Conservation (phyloP, 2,113 vertebrate species). For the Pituophis catenifer region DNA sequence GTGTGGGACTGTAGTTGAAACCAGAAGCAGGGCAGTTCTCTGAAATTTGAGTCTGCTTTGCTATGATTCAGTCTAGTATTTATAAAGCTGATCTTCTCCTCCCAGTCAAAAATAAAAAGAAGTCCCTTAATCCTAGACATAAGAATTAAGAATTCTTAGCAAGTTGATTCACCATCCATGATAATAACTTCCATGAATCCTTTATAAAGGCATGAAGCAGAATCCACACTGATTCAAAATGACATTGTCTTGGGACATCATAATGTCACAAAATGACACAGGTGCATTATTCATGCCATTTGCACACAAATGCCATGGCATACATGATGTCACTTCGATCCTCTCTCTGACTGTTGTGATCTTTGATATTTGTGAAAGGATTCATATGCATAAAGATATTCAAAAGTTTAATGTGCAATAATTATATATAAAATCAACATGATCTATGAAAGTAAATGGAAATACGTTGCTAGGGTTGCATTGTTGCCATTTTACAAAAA, state of each 20-base stretch:
- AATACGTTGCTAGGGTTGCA: not conserved
- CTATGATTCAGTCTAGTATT: not conserved
- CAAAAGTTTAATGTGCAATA: not conserved
- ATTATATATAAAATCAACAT: not conserved
- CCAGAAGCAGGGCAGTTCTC: not conserved
- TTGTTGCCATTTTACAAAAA: not conserved
- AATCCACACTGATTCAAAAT: not conserved
- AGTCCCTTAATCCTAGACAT: not conserved
- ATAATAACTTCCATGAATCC: not conserved
- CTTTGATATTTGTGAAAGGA: not conserved
- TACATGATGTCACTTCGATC: not conserved
- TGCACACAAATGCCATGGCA: not conserved
- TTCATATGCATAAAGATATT: not conserved
- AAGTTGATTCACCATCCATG: not conserved
- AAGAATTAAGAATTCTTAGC: not conserved
- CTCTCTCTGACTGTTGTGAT: not conserved
- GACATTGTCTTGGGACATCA: not conserved
- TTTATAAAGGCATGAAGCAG: not conserved
- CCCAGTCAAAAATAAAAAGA: not conserved
- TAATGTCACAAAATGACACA: not conserved
- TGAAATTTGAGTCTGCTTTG: not conserved
- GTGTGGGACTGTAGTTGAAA: not conserved
- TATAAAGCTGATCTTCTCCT: not conserved
- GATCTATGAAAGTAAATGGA: not conserved
- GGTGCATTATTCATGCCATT: not conserved